A percentile compares a stretch with the other conserved stretches of the same genome.
Conservation (phyloP, 2,888 invertebrate genomes). For the Lydus trimaculatus region DNA sequence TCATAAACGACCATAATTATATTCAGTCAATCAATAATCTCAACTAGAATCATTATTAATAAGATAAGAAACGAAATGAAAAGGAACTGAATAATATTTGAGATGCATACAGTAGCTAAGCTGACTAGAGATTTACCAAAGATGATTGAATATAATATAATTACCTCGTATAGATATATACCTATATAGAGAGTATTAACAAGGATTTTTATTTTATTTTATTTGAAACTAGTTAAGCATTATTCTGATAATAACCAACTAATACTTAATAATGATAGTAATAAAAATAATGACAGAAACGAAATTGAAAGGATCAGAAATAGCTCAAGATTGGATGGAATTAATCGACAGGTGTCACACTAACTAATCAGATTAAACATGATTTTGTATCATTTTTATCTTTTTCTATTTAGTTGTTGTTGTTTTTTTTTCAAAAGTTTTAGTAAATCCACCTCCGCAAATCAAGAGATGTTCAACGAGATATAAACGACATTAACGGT, state of each 20-base stretch:
- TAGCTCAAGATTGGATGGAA: neutral
- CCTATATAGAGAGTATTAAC: slow-evolving; percentile 18
- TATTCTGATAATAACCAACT: slow-evolving; percentile 10
- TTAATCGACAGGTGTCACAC: slow-evolving; percentile 15
- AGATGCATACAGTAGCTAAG: slow-evolving; percentile 28
- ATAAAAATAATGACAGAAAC: slow-evolving; percentile 14
- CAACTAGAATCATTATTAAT: slow-evolving; percentile 23
- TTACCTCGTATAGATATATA: slow-evolving; percentile 21
- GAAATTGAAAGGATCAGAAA: neutral
- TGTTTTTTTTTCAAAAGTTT: neutral
- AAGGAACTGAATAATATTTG: slow-evolving; percentile 14
- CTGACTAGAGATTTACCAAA: slow-evolving; percentile 5
- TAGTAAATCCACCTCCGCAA: slow-evolving; percentile 39
- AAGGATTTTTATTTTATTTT: slow-evolving; percentile 15
- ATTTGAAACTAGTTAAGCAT: slow-evolving; percentile 16
- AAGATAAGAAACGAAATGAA: neutral
- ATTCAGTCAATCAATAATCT: slow-evolving; percentile 31
- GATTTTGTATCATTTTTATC: neutral
- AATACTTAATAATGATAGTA: slow-evolving; percentile 1
- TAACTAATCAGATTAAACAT: neutral
- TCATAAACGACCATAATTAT: slow-evolving; percentile 26
- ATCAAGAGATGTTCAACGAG: slow-evolving; percentile 38
- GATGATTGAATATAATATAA: slow-evolving; percentile 25
- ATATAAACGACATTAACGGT: slow-evolving; percentile 47
- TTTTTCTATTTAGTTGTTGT: neutral